Base-by-base conservation (phyloP, 2,888 invertebrate species). In the Merodon equestris region DNA sequence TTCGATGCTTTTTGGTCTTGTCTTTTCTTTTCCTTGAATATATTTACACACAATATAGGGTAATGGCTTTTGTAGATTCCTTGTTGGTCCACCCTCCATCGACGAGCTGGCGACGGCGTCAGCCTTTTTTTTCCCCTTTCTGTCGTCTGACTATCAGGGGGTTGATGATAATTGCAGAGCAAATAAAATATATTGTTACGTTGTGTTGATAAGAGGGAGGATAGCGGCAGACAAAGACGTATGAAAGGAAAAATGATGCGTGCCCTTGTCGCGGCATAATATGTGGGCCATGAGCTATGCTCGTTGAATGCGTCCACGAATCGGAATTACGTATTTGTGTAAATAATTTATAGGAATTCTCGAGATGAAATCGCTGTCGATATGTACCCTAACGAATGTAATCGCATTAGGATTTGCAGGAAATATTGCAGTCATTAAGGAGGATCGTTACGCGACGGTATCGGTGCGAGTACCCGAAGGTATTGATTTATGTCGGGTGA, bases 151-250 rank as follows among this genome's bases (percentile, higher is more conserved):
- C 63, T 64, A 15, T 4, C 45, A 34, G 42, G 38, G 54, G 58
- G 27, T 4, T 27, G 57, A 74, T 74, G 64, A 64, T 79, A 74
- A 74, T 79, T 79, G 79, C 36, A 74, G 34, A 63, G 63, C 73
- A 79, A 79, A 74, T 74, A 79, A 70, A 70, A 74, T 79, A 79
- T 79, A 79, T 70, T 74, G 73, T 74, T 68, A 58, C 45, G 58
- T 54, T 67, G 51, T 44, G 40, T 18, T 10, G 47, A 57, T 38
- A 5, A 56, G 27, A 27, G 27, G 7, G 27, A 4, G 2, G 27
- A 7, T 27, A 27, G 7, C 7, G 7, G 27, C 27, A 27, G 27
- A 7, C 27, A 27, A 7, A 27, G 27, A 27, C 27, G 27, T 7
- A 27, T 7, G 27, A 27, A n/a, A n/a, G n/a, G n/a, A n/a, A n/a